These are phyloP conservation scores for Agelaius phoeniceus DNA, from an alignment of 2,113 vertebrate genomes.

Conservation along the genomic window DNA sequence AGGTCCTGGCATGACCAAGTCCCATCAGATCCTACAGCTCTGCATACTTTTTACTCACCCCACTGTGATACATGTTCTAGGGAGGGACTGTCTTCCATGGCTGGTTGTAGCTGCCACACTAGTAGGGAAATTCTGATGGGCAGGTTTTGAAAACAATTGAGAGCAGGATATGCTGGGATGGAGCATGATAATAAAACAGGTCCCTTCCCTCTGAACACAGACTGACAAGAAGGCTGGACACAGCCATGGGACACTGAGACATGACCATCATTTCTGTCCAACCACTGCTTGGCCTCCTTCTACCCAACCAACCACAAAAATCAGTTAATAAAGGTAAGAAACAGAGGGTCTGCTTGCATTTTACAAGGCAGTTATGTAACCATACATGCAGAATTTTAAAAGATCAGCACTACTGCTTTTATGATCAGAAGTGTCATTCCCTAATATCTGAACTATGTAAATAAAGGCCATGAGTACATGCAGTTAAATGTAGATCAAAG, in stretches of 20 bases:
- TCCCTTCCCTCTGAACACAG: background rate
- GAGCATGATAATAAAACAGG: background rate
- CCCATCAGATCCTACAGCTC: background rate
- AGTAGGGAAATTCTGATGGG: background rate
- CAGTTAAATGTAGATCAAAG: background rate
- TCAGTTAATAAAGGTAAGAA: background rate
- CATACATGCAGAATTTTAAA: background rate
- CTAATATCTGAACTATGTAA: background rate
- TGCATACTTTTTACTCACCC: background rate
- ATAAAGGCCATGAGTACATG: background rate
- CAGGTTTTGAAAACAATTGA: background rate
- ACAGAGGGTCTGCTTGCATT: background rate
- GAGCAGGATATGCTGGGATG: background rate
- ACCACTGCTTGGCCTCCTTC: background rate
- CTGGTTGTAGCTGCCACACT: background rate
- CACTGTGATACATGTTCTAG: fast-evolving
- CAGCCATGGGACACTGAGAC: background rate
- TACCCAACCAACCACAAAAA: background rate
- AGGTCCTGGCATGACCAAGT: background rate
- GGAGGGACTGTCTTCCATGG: background rate
- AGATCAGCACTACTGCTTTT: background rate
- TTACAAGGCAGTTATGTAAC: background rate
- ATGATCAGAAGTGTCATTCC: background rate
- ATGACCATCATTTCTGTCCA: background rate
- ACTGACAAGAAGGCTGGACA: background rate